These are phyloP conservation scores for Frankliniella fusca DNA, from an alignment of 2,888 invertebrate species.

Conservation along the genomic window DNA sequence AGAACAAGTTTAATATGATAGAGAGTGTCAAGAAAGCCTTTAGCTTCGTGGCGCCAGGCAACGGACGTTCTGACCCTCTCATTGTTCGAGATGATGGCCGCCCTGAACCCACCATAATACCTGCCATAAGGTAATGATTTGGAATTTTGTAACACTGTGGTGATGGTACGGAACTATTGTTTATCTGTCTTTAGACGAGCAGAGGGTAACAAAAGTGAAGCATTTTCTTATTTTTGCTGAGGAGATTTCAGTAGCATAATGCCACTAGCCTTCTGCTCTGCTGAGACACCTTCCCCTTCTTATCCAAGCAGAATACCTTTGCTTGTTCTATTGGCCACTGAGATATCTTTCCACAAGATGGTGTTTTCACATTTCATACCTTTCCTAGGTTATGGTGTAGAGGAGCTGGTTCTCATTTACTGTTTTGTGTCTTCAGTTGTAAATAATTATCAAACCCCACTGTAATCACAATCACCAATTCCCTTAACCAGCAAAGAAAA, in stretches of 20 bases:
- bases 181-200: conserved; percentile 1
- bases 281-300: neutral
- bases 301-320: neutral
- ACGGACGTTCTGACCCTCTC: conserved; percentile 21
- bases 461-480: no score
- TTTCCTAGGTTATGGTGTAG: conserved; percentile 27
- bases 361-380: neutral
- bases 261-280: neutral
- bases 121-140: conserved; percentile 12
- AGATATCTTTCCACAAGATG: neutral
- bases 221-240: neutral
- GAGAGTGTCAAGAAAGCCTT: conserved; percentile 59
- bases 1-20: conserved; percentile 53
- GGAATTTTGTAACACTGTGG: conserved; percentile 10
- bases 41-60: conserved; percentile 47
- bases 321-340: neutral
- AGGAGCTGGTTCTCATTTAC: conserved; percentile 19
- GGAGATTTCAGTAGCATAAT: neutral
- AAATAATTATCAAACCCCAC: neutral
- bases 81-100: conserved; percentile 19
- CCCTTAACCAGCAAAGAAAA: no score
- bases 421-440: neutral
- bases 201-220: neutral
- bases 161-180: conserved; percentile 13
- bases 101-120: conserved; percentile 24